Percentiles rank a stretch among this genome's conserved stretches.
Conservation (phyloP, 2,113 vertebrate species). For the Limanda limanda region DNA sequence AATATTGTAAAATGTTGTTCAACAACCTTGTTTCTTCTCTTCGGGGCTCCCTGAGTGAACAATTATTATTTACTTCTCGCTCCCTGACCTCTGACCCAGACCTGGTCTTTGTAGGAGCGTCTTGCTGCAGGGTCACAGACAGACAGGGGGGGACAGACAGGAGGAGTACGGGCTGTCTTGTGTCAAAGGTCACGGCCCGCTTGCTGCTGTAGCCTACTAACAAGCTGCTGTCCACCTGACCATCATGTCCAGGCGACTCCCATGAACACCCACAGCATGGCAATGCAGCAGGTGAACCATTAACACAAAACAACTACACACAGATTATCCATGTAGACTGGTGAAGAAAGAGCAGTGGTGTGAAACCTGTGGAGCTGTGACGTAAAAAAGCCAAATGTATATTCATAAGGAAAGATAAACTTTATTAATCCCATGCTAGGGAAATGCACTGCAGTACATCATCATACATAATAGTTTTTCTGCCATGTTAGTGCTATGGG, state of each 20-base stretch:
- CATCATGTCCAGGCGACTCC: conserved; percentile 26
- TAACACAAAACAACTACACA: neutral
- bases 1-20: conserved; percentile 47
- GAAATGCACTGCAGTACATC: too few species aligned
- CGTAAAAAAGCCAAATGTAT: too few species aligned
- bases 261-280: conserved; percentile 11
- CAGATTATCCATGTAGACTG: neutral
- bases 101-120: neutral
- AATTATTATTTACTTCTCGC: conserved; percentile 32
- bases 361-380: neutral
- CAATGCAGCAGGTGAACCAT: conserved; percentile 7
- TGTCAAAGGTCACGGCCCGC: conserved; percentile 22
- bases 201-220: conserved; percentile 54
- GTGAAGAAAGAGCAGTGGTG: neutral
- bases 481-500: too few species aligned
- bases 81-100: conserved; percentile 30
- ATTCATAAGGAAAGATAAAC: neutral
- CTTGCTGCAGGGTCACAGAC: conserved; percentile 25
- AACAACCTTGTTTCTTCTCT: neutral
- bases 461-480: too few species aligned
- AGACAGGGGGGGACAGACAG: neutral
- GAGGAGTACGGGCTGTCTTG: conserved; percentile 21
- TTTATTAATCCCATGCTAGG: too few species aligned
- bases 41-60: conserved; percentile 9
- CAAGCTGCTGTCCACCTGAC: conserved; percentile 49